Percentiles rank a stretch among this genome's conserved stretches.
phyloP scores from a whole-genome alignment of 2,113 vertebrate genomes.

The Oryzias woworae region DNA sequence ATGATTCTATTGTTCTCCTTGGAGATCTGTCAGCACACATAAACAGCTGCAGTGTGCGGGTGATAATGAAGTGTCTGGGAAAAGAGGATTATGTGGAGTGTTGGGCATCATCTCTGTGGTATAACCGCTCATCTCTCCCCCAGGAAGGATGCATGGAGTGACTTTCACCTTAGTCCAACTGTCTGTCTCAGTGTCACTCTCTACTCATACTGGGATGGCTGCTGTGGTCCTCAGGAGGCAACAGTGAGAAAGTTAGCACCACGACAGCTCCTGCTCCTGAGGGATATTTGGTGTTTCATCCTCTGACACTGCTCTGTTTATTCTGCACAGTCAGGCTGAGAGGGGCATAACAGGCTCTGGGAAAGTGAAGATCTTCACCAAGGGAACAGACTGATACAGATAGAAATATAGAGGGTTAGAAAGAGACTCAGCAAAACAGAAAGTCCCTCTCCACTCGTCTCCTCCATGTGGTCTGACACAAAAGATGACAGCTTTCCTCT shows the following conservation, averaged over 20 bases:
- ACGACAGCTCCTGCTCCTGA: conserved; percentile 32
- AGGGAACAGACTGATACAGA: conserved; percentile 60
- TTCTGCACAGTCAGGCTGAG: conserved; percentile 60
- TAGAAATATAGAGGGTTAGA: conserved; percentile 42
- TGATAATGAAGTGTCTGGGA: conserved; percentile 74
- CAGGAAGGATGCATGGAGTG: conserved; percentile 54
- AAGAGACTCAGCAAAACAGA: conserved; percentile 30
- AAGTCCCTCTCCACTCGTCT: conserved; percentile 55
- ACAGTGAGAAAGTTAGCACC: conserved; percentile 42
- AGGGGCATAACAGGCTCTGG: conserved; percentile 50
- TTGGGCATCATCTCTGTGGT: conserved; percentile 64
- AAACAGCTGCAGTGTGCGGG: conserved; percentile 51
- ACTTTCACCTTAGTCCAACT: conserved; percentile 57
- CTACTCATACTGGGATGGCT: conserved; percentile 46
- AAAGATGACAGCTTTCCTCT: conserved; percentile 76
- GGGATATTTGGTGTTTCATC: conserved; percentile 61
- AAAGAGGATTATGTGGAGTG: conserved; percentile 74
- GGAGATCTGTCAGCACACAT: conserved; percentile 56
- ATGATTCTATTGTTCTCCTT: conserved; percentile 42
- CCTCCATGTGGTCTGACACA: conserved; percentile 61
- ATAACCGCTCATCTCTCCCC: conserved; percentile 66
- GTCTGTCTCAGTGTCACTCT: conserved; percentile 54
- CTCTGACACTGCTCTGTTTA: conserved; percentile 62
- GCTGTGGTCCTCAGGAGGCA: conserved; percentile 57
- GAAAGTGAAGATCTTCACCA: conserved; percentile 72